phyloP scores from a whole-genome alignment of 2,797 vertebrate genomes.

The Lepus townsendii region DNA sequence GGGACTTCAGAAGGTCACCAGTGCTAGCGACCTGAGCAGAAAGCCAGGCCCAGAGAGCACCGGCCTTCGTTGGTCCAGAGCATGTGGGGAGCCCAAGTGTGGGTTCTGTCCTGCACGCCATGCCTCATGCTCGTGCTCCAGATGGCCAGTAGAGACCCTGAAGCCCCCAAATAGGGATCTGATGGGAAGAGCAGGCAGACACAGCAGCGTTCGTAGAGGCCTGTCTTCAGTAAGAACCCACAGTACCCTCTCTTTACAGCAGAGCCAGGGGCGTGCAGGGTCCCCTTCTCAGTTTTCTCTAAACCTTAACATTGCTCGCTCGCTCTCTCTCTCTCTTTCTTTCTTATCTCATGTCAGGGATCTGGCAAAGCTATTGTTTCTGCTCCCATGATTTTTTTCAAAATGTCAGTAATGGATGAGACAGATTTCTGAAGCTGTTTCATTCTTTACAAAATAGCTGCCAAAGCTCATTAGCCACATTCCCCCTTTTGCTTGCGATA shows the following conservation, averaged over 20 bases:
- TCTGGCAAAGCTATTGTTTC: neutral
- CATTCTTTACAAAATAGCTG: slow-evolving; percentile 44
- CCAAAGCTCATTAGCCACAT: neutral
- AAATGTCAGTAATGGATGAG: slow-evolving; percentile 25
- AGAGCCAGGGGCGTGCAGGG: neutral
- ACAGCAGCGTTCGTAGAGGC: rapidly evolving
- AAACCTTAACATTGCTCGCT: neutral
- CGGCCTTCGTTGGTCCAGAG: neutral
- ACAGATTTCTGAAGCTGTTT: neutral
- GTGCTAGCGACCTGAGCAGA: neutral
- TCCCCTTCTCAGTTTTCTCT: neutral
- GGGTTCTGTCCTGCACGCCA: neutral
- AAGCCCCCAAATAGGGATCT: neutral
- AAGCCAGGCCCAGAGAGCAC: neutral
- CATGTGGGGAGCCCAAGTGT: neutral
- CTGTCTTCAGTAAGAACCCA: neutral
- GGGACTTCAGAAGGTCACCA: neutral
- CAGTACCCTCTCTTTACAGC: neutral
- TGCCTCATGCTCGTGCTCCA: neutral
- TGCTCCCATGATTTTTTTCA: neutral
- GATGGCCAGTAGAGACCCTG: neutral
- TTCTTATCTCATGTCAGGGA: neutral
- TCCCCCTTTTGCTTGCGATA: neutral
- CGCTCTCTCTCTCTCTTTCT: neutral
- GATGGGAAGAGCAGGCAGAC: neutral